phyloP scores from a whole-genome alignment of 2,113 vertebrate species.

The Pica pica region DNA sequence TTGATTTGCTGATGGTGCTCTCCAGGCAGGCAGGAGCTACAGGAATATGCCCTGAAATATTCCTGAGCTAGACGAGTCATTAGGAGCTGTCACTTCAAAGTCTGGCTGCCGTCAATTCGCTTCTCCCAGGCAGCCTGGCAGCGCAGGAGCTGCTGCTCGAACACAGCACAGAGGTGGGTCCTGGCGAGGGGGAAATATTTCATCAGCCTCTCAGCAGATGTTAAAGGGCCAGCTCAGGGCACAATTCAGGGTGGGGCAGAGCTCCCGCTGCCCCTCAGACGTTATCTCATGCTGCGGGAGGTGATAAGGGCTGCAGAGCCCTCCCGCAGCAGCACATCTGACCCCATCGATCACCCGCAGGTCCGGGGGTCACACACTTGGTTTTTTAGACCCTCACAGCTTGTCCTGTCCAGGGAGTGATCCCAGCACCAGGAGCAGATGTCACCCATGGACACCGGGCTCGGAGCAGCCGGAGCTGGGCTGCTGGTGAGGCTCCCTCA shows the following conservation, averaged over 20 bases:
- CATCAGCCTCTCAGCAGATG: not conserved
- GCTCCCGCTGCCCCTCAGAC: not conserved
- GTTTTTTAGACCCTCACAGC: not conserved
- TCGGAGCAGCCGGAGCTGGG: not conserved
- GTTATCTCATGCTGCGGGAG: not conserved
- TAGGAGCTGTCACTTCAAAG: slow-evolving; percentile 12
- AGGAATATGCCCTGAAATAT: not conserved
- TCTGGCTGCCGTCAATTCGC: not conserved
- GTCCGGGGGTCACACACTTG: accelerated
- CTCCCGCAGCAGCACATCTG: not conserved
- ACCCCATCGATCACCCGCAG: accelerated
- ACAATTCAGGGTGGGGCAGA: not conserved
- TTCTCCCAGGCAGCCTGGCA: not conserved
- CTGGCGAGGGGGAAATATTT: not conserved
- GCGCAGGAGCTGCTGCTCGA: not conserved
- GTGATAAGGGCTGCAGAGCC: not conserved
- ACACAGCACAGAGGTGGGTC: not conserved
- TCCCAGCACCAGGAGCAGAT: not conserved
- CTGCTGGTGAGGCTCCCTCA: not conserved
- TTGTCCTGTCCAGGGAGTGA: accelerated
- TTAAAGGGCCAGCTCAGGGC: not conserved
- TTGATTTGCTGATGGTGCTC: not conserved
- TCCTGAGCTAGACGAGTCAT: not conserved
- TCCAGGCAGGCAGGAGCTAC: not conserved
- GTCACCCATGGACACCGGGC: no score